Evolutionary conservation across 2,888 invertebrate genomes (phyloP).

Genomic region (Callimorpha dominula): DNA sequence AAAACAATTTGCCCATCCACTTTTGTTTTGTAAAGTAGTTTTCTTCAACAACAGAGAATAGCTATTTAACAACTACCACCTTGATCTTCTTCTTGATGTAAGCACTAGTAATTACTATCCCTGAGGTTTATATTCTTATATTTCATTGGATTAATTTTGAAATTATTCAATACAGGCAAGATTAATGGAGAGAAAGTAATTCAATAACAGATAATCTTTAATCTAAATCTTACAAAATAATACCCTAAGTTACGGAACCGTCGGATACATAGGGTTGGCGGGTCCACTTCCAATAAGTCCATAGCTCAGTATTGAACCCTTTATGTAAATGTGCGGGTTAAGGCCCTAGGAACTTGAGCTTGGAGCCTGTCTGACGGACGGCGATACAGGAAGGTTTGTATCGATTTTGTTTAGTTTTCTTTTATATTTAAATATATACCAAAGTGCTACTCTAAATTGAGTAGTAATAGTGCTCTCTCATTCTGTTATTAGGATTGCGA

Average conservation of each 20-base stretch:
- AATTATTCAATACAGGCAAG: neutral
- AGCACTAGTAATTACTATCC: too few species aligned
- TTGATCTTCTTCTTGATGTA: too few species aligned
- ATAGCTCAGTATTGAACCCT: slow-evolving; percentile 25
- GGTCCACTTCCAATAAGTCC: slow-evolving; percentile 18
- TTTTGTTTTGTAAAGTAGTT: too few species aligned
- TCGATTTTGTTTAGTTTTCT: neutral
- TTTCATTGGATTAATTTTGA: neutral
- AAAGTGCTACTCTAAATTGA: too few species aligned
- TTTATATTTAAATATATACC: neutral
- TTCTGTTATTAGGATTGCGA: too few species aligned
- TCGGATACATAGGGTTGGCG: neutral
- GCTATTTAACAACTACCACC: too few species aligned
- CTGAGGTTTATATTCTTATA: too few species aligned
- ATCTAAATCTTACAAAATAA: neutral
- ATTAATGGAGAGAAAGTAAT: neutral
- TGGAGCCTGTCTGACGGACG: neutral
- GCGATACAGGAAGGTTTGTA: slow-evolving; percentile 5
- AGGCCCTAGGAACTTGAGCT: neutral
- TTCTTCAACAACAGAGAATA: too few species aligned
- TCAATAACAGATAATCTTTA: neutral
- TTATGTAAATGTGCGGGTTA: slow-evolving; percentile 38
- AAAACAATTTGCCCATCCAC: too few species aligned
- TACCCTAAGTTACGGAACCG: neutral
- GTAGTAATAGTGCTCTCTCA: too few species aligned